phyloP scores from a whole-genome alignment of 2,888 invertebrate species.

The Caenorhabditis doughertyi region DNA sequence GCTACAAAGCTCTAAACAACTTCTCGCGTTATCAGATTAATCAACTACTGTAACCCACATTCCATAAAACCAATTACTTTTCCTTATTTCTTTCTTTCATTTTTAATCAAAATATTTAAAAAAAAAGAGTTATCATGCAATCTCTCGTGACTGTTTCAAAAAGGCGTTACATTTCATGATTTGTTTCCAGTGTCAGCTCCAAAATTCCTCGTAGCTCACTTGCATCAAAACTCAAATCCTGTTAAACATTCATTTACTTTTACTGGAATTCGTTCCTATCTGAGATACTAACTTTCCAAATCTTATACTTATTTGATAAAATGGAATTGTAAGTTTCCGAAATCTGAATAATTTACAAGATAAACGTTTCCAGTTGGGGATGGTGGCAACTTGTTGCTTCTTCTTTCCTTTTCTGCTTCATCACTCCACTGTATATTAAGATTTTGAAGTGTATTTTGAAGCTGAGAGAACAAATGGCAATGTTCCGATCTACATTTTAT shows the following conservation, averaged over 20 bases:
- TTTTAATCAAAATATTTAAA: too few relatives aligned
- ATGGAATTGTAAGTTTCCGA: not conserved
- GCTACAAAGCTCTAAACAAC: not conserved
- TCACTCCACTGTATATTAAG: not conserved
- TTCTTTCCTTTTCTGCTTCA: not conserved
- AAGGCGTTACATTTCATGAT: too few relatives aligned
- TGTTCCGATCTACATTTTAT: constrained; percentile 24
- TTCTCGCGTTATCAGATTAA: not conserved
- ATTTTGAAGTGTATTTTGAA: not conserved
- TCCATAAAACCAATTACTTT: not conserved
- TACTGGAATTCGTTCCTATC: not conserved
- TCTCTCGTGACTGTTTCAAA: too few relatives aligned
- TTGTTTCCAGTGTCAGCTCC: too few relatives aligned
- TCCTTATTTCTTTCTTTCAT: not conserved
- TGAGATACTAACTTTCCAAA: too few relatives aligned
- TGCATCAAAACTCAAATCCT: too few relatives aligned
- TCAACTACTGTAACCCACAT: not conserved
- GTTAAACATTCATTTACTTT: too few relatives aligned
- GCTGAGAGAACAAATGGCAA: not conserved
- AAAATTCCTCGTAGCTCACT: too few relatives aligned
- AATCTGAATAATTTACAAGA: not conserved
- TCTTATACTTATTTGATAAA: too few relatives aligned
- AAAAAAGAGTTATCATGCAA: too few relatives aligned
- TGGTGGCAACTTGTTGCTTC: not conserved
- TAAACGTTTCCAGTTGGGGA: not conserved